Percentiles rank a stretch among this genome's conserved stretches.
These are phyloP conservation scores for Sphecodes monilicornis DNA, from an alignment of 2,888 invertebrate species.

Conservation along the genomic window DNA sequence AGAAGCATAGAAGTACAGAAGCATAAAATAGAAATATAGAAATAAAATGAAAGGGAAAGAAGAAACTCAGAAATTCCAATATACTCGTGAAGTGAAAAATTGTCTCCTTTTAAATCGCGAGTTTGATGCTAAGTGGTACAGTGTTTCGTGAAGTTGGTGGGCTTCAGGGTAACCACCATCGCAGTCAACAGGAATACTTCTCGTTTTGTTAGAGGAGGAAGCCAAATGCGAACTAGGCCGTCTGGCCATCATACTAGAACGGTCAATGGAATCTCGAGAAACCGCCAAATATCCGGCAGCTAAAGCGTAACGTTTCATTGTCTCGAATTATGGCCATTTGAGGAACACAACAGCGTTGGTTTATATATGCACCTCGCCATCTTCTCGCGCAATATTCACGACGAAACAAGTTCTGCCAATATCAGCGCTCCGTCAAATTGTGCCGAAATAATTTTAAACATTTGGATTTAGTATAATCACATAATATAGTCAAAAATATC, in stretches of 20 bases:
- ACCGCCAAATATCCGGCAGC: conserved; percentile 60
- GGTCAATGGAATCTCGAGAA: conserved; percentile 70
- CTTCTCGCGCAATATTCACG: conserved; percentile 21
- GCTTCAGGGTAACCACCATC: conserved; percentile 70
- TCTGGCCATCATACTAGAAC: conserved; percentile 34
- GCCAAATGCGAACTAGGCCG: conserved; percentile 80
- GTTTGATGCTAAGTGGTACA: conserved; percentile 61
- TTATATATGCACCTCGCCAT: conserved; percentile 14
- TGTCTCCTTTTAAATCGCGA: conserved; percentile 22
- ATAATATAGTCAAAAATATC: too few relatives aligned
- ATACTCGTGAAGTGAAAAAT: background rate
- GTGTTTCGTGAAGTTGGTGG: conserved; percentile 73
- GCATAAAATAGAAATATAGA: background rate
- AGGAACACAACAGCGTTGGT: background rate
- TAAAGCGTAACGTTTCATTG: conserved; percentile 49
- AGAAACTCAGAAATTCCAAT: background rate
- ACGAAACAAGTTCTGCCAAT: background rate
- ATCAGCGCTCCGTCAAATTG: background rate
- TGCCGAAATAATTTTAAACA: background rate
- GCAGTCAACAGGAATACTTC: conserved; percentile 49
- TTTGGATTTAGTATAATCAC: too few relatives aligned
- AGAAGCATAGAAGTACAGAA: too few relatives aligned
- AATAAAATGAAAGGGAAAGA: background rate
- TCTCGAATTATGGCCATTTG: conserved; percentile 33
- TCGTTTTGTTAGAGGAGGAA: conserved; percentile 69